phyloP scores from a whole-genome alignment of 2,113 vertebrate species.

The Albula glossodonta region DNA sequence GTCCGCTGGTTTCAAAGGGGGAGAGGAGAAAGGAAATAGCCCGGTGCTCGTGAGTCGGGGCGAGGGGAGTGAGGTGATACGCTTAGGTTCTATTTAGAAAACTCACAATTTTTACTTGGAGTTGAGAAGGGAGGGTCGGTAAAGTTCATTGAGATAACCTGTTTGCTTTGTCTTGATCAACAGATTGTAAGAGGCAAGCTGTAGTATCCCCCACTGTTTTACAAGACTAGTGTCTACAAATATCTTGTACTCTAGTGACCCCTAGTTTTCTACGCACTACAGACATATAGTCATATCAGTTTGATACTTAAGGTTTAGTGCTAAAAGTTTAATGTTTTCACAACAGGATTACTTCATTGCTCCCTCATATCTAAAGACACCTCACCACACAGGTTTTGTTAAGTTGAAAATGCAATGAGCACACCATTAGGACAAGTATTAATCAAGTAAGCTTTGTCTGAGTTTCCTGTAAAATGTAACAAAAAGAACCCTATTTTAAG shows the following conservation, averaged over 20 bases:
- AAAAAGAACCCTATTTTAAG: not conserved
- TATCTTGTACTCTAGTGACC: not conserved
- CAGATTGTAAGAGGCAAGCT: not conserved
- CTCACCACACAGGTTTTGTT: too few species aligned
- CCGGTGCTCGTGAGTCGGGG: not conserved
- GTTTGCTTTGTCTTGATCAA: not conserved
- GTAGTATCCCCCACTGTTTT: not conserved
- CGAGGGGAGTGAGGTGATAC: not conserved
- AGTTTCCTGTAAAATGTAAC: not conserved
- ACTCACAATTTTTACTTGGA: not conserved
- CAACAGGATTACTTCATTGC: too few species aligned
- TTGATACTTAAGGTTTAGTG: too few species aligned
- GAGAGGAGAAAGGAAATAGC: not conserved
- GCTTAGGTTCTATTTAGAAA: not conserved
- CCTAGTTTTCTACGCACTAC: not conserved
- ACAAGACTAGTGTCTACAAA: not conserved
- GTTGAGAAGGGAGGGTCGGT: not conserved
- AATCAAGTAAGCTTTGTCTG: not conserved
- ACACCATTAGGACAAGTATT: not conserved
- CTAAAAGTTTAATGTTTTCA: too few species aligned
- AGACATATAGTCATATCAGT: slow-evolving; percentile 16
- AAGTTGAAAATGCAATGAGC: too few species aligned
- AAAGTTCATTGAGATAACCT: not conserved
- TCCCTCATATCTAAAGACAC: too few species aligned
- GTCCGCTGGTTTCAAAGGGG: slow-evolving; percentile 38